Evolutionary conservation across 2,113 vertebrate genomes (phyloP), one percentile per base, ranked within the genome.

Genomic region (Cyprichromis sp.): DNA sequence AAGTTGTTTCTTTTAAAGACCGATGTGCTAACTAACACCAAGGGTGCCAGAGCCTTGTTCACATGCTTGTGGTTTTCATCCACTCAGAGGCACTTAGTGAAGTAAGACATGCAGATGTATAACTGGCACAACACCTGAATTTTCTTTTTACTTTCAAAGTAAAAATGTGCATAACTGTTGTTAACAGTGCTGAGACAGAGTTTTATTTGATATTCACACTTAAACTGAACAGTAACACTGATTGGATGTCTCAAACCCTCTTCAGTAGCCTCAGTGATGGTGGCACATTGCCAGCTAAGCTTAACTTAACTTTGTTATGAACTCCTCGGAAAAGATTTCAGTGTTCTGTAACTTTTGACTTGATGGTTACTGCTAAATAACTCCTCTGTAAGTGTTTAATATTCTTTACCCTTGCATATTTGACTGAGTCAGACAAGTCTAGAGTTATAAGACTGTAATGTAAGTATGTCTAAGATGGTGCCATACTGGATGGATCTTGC

Each of bases 311-410:
- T 3, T 68, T 2, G 63, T 66, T 40, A 68, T 21, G 8, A 68
- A 68, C 12, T 14, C 12, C 66, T 42, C 2, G 3, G 8, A 40
- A 7, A 29, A 45, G 8, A 45, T 73, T 73, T 73, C 13, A 1
- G 5, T 73, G 40, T 0, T 45, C 38, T 45, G 40, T 26, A 45
- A n/a, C 21, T 26, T 42, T 45, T 71, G 63, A n/a, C 36, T 71
- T 26, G 66, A 2, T 42, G 6, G 61, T 66, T 66, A 66, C 59
- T 63, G 59, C 1, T 71, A 24, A 71, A 71, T 73, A 26, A 45
- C 2, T 26, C 3, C 1, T 42, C 66, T 71, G 38, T 16, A 42
- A 71, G 8, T 5, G 1, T 0, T 10, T 10, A 1, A 24, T 45
- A 26, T 73, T 73, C 66, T 73, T 71, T 14, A 71, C 36, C 38